Base-by-base conservation (phyloP, 1,140 invertebrate genomes). In the Aphelenchoides avenae region DNA sequence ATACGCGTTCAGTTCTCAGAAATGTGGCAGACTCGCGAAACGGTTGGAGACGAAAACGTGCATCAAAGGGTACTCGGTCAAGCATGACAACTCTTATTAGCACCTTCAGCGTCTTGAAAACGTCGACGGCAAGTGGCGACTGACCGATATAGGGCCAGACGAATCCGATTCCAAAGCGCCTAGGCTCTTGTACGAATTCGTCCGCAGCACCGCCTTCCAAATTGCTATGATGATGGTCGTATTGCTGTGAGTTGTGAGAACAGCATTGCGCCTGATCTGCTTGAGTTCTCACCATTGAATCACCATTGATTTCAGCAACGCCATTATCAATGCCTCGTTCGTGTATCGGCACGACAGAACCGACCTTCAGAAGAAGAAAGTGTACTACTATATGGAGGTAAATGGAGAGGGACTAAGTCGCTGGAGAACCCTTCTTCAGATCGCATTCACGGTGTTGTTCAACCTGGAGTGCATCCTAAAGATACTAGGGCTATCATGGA, bases 1-100 rank as follows among this genome's bases (percentile, higher is more conserved):
- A 97, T 99, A 65, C 83, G 95, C 67, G 95, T 99, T 0, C 95
- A 99, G 78, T 99, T 99, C 78, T 93, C 98, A 80, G 93, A 99
- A 81, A 97, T 98, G 91, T 99, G 95, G 95, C 92, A 92, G n/a
- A 87, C 88, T 0, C 68, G 79, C 40, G 89, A 75, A 36, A 49
- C 68, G 15, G 52, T 48, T 7, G 39, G 57, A 34, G 70, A 75
- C 22, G 72, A 75, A 13, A 60, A 58, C 37, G 46, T 75, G 37
- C 55, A 65, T 34, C 70, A 72, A 55, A 58, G 47, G 57, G 70
- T 73, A 18, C 15, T 31, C 7, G 18, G 30, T 43, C 31, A 63
- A 57, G 54, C 7, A 61, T 44, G 42, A 27, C 42, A 9, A 18
- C 34, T 11, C 13, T 5, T 58, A 11, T 58, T 18, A 11, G 42